Percentiles rank a stretch among this genome's conserved stretches.
These are phyloP conservation scores for Sisor rabdophorus DNA, from an alignment of 2,113 vertebrate genomes.

Conservation along the genomic window DNA sequence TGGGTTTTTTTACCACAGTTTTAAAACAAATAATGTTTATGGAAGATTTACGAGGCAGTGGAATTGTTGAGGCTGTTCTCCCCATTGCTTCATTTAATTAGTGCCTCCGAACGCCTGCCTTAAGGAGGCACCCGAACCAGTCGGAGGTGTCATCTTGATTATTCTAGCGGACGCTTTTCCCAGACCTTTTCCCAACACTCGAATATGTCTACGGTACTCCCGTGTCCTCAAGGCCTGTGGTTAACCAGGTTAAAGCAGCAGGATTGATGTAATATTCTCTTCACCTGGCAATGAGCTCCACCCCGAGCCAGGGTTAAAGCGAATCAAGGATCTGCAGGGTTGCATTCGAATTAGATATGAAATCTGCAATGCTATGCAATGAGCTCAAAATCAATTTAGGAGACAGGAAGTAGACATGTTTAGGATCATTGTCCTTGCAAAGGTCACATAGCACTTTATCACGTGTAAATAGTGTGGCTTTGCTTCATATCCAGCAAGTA, in stretches of 20 bases:
- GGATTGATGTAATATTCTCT: slow-evolving; percentile 68
- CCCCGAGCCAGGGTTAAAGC: slow-evolving; percentile 66
- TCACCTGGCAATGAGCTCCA: slow-evolving; percentile 65
- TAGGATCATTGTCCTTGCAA: slow-evolving; percentile 50
- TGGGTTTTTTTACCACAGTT: slow-evolving; percentile 56
- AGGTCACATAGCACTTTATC: slow-evolving; percentile 57
- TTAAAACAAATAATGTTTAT: slow-evolving; percentile 72
- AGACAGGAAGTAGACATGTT: slow-evolving; percentile 37
- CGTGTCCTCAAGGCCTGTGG: slow-evolving; percentile 56
- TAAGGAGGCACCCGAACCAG: slow-evolving; percentile 68
- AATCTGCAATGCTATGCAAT: slow-evolving; percentile 47
- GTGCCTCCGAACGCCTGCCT: slow-evolving; percentile 59
- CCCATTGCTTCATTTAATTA: slow-evolving; percentile 71
- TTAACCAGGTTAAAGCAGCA: slow-evolving; percentile 72
- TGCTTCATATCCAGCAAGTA: slow-evolving; percentile 33
- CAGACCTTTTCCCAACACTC: slow-evolving; percentile 49
- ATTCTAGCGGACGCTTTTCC: slow-evolving; percentile 62
- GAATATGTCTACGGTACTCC: slow-evolving; percentile 50
- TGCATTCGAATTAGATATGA: slow-evolving; percentile 67
- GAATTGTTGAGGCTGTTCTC: slow-evolving; percentile 64
- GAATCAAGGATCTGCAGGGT: slow-evolving; percentile 67
- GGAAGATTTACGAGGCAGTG: slow-evolving; percentile 69
- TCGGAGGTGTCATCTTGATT: slow-evolving; percentile 75
- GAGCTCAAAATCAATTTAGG: slow-evolving; percentile 63
- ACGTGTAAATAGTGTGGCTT: slow-evolving; percentile 36